Conservation (phyloP, 2,113 vertebrate genomes). For the Poeciliopsis turrubarensis region DNA sequence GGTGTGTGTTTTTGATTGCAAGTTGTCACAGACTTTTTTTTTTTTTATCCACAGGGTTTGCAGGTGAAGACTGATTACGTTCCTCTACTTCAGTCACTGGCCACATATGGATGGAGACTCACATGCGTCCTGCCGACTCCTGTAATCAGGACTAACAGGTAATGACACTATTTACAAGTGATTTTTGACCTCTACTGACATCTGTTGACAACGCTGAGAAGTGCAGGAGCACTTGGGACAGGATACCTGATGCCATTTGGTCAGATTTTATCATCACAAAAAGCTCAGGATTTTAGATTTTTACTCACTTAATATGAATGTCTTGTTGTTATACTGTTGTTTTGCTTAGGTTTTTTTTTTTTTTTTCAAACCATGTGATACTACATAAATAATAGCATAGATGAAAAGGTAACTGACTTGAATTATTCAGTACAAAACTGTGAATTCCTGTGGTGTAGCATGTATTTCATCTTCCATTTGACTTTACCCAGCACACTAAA, state of each 20-base stretch:
- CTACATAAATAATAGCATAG: too few relatives aligned
- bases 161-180: constrained; percentile 31
- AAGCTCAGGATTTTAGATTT: too few relatives aligned
- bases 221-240: constrained; percentile 6
- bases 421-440: too few relatives aligned
- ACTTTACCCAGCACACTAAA: too few relatives aligned
- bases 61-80: constrained; percentile 95
- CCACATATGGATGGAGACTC: constrained; percentile 93
- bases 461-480: not conserved
- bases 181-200: constrained; percentile 32
- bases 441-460: too few relatives aligned
- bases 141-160: constrained; percentile 93
- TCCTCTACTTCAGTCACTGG: constrained; percentile 93
- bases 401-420: too few relatives aligned
- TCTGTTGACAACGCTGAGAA: constrained; percentile 37
- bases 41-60: constrained; percentile 80
- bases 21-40: constrained; percentile 4
- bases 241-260: not conserved
- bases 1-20: not conserved
- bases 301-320: too few relatives aligned
- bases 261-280: too few relatives aligned
- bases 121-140: constrained; percentile 96
- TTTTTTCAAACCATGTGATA: too few relatives aligned
- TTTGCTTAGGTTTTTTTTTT: too few relatives aligned
- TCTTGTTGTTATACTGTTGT: too few relatives aligned